A percentile compares a stretch with the other conserved stretches of the same genome.
phyloP scores from a whole-genome alignment of 1,140 invertebrate genomes.

The Drosophila triauraria region DNA sequence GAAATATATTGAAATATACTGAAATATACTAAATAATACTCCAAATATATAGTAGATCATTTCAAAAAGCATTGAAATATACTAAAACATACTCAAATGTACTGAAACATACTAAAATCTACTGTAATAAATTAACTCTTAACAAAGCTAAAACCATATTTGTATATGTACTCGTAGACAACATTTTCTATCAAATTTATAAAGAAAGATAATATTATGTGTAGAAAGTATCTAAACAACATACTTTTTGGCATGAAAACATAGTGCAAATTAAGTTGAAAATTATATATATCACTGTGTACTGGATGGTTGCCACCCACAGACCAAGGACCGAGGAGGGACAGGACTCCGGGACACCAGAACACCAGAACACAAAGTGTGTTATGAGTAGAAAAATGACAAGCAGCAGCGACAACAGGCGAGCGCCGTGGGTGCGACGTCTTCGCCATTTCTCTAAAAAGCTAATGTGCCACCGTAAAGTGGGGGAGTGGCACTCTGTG shows the following conservation, averaged over 20 bases:
- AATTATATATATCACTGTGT: background rate
- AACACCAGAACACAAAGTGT: constrained; percentile 25
- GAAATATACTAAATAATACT: background rate
- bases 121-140: no score
- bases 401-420: constrained; percentile 62
- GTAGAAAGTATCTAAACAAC: no score
- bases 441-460: constrained; percentile 46
- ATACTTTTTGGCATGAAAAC: no score
- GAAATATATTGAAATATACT: no score
- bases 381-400: constrained; percentile 71
- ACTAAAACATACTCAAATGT: background rate
- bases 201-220: no score
- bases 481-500: constrained; percentile 37
- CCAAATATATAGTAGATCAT: background rate
- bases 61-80: background rate
- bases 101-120: no score
- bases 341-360: constrained; percentile 5
- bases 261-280: no score
- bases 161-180: no score
- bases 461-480: constrained; percentile 43
- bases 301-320: background rate
- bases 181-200: no score
- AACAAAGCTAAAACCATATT: no score
- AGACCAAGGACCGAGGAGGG: background rate
- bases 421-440: constrained; percentile 47